Base-by-base conservation (phyloP, 2,888 invertebrate species). In the Acanthosepion lycidas region DNA sequence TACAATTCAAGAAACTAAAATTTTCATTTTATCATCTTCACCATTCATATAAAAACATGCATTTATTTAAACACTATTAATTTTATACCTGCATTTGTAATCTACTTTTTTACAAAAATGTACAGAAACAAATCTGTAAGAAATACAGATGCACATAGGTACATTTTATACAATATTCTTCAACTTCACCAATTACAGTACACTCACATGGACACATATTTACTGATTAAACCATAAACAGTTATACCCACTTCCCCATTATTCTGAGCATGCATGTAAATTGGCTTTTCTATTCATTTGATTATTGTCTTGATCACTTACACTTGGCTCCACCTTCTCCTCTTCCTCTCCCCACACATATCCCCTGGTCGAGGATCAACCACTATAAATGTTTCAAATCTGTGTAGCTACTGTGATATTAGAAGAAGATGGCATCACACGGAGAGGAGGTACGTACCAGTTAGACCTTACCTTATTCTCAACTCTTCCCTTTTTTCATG, bases 271-370 rank as follows among this genome's bases (percentile, higher is more conserved):
- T 28, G 28, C 78, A 78, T n/a, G 23, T 78, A 33, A 78, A 78
- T 78, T n/a, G 78, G 78, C 78, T n/a, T 33, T n/a, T n/a, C 78
- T n/a, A 78, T 78, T 78, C 78, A 33, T 78, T 78, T 59, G 59
- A 59, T 59, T 78, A 78, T 78, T 78, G 78, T 78, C 78, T 78
- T 78, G 78, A 78, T 78, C 78, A 33, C 78, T 78, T 78, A 78
- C 78, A 78, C n/a, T 78, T 78, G 78, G 78, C 78, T 78, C 78
- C 78, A 78, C 78, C 78, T 78, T 78, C 78, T 78, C 78, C 78
- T 78, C 78, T 78, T 78, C n/a, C 78, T 78, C 78, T n/a, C 78
- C 78, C 78, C 15, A n/a, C 78, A 33, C 78, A 78, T 78, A 78
- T 78, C 78, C n/a, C 78, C n/a, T 78, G 78, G 78, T 78, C 78